Conservation (phyloP, 2,113 vertebrate species). For the Genyomyrus donnyi region DNA sequence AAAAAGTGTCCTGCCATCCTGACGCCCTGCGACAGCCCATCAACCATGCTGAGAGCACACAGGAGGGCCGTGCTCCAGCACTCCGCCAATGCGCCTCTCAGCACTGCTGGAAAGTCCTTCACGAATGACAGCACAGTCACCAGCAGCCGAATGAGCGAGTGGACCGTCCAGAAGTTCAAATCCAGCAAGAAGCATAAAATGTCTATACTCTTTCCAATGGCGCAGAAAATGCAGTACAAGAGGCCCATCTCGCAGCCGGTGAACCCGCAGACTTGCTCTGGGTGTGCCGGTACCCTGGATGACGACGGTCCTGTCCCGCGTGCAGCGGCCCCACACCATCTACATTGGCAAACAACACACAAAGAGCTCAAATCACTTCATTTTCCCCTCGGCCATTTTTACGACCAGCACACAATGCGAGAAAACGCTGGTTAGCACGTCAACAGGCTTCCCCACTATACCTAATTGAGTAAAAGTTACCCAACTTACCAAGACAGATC, state of each 20-base stretch:
- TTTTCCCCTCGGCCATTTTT: background rate
- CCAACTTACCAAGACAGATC: background rate
- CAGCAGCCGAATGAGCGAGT: slow-evolving; percentile 64
- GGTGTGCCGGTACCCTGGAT: background rate
- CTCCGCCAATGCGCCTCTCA: slow-evolving; percentile 50
- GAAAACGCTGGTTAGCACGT: background rate
- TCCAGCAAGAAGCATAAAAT: slow-evolving; percentile 72
- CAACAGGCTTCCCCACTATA: background rate
- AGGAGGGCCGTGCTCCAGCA: slow-evolving; percentile 62
- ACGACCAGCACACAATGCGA: background rate
- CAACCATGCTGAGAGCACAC: slow-evolving; percentile 44
- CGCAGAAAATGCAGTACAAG: slow-evolving; percentile 65
- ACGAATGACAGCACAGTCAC: slow-evolving; percentile 62
- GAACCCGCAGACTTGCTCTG: background rate
- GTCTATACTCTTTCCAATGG: slow-evolving; percentile 68
- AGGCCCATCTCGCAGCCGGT: slow-evolving; percentile 62
- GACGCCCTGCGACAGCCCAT: slow-evolving; percentile 70
- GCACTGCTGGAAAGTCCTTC: slow-evolving; percentile 62
- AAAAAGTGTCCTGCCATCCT: slow-evolving; percentile 78
- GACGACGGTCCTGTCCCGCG: background rate
- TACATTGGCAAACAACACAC: background rate
- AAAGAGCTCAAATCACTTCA: background rate
- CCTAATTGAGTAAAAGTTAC: background rate
- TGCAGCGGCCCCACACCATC: background rate
- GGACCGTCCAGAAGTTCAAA: slow-evolving; percentile 80